Conservation (phyloP, 1,140 invertebrate genomes). For the Brachionus paranguensis region DNA sequence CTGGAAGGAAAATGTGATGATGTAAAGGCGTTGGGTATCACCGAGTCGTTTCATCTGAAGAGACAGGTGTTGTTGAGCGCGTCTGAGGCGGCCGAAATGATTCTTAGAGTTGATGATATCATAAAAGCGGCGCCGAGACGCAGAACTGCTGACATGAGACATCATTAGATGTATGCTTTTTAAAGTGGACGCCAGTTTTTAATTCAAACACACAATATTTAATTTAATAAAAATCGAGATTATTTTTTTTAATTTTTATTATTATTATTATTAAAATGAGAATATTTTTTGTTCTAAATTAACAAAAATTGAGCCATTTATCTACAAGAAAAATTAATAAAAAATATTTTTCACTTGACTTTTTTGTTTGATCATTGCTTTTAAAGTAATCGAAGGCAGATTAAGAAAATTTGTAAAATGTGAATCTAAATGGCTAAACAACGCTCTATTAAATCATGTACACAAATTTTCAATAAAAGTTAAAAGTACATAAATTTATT, state of each 20-base stretch:
- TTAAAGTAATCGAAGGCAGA: too few relatives aligned
- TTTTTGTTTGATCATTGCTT: neutral
- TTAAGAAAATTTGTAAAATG: too few relatives aligned
- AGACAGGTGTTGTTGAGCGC: conserved; percentile 87
- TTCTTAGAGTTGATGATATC: conserved; percentile 93
- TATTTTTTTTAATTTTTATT: neutral
- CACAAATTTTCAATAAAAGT: too few relatives aligned
- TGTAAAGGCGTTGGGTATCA: conserved; percentile 82
- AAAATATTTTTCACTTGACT: too few relatives aligned
- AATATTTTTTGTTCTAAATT: neutral
- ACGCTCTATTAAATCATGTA: too few relatives aligned
- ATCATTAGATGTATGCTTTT: neutral
- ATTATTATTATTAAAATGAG: neutral
- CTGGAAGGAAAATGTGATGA: conserved; percentile 72
- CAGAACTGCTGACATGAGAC: conserved; percentile 70
- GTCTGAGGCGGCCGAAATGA: conserved; percentile 96
- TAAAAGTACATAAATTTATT: too few relatives aligned
- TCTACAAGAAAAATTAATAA: neutral
- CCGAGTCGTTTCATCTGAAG: conserved; percentile 94
- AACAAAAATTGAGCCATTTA: neutral
- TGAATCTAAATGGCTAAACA: too few relatives aligned
- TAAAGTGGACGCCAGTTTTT: neutral
- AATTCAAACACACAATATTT: neutral
- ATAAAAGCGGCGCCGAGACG: conserved; percentile 86
- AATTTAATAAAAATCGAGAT: neutral